These are phyloP conservation scores for Neolamprologus tretocephalus DNA, from an alignment of 2,113 vertebrate genomes.

Conservation along the genomic window DNA sequence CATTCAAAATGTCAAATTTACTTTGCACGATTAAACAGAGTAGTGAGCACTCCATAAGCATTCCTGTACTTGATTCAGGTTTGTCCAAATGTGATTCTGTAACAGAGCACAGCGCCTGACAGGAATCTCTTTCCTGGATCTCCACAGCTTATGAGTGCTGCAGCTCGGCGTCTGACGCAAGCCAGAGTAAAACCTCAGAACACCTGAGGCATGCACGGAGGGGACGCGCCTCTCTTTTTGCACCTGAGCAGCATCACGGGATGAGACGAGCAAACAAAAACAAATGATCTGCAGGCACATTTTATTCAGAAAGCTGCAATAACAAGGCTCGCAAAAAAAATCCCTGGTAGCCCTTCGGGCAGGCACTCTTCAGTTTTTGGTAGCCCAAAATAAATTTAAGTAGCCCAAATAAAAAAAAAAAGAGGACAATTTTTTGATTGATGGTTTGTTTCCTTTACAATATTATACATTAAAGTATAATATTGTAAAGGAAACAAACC, in stretches of 20 bases:
- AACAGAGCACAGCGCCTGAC: neutral
- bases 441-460: too few relatives aligned
- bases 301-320: neutral
- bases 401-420: fast-evolving
- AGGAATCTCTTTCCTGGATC: neutral
- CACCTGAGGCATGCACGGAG: neutral
- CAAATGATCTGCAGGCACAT: neutral
- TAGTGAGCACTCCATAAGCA: neutral
- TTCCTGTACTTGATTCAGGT: neutral
- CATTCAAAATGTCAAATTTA: neutral
- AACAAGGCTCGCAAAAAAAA: neutral
- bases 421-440: too few relatives aligned
- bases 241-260: neutral
- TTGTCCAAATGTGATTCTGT: neutral
- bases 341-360: fast-evolving
- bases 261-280: neutral
- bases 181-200: neutral
- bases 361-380: too few relatives aligned
- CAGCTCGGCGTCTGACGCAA: slow-evolving; percentile 2
- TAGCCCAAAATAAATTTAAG: too few relatives aligned
- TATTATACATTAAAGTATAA: fast-evolving
- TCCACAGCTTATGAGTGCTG: neutral
- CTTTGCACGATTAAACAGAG: neutral
- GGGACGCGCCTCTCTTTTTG: neutral
- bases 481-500: too few relatives aligned